Conservation (phyloP, 2,797 vertebrate species). For the Pangasius sanitwongsei region DNA sequence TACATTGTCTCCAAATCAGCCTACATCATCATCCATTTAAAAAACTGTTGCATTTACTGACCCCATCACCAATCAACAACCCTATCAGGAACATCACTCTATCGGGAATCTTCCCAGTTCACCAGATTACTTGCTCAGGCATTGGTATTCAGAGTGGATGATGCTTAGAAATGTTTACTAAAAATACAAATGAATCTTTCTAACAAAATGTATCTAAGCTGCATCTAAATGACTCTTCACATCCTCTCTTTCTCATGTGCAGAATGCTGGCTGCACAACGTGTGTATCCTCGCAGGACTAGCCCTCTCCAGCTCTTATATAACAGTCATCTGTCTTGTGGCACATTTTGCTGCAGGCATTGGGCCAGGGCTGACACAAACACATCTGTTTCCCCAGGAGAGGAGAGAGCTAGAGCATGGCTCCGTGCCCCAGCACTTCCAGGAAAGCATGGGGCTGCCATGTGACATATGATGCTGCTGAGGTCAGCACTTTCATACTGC, state of each 20-base stretch:
- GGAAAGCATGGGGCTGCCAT: not conserved
- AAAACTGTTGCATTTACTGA: not conserved
- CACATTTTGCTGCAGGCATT: constrained; percentile 42
- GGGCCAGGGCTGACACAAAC: constrained; percentile 51
- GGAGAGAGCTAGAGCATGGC: constrained; percentile 8
- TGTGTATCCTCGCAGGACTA: constrained; percentile 22
- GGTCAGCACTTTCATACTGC: constrained; percentile 27
- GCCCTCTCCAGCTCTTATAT: constrained; percentile 48
- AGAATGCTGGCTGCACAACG: not conserved
- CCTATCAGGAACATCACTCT: not conserved
- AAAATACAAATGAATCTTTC: not conserved
- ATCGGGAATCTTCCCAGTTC: not conserved
- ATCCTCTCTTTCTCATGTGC: constrained; percentile 6
- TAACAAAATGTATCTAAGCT: not conserved
- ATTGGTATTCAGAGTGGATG: not conserved
- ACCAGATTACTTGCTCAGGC: not conserved
- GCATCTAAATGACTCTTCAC: not conserved
- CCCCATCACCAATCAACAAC: not conserved
- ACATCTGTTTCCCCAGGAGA: constrained; percentile 59
- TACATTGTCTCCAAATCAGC: not conserved
- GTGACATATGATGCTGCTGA: constrained; percentile 27
- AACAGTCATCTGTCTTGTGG: constrained; percentile 57
- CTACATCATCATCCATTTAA: not conserved
- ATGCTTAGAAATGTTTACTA: not conserved
- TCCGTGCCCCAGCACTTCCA: constrained; percentile 22